Conservation (phyloP, 2,797 vertebrate genomes). For the Platyrinchus mystaceus region DNA sequence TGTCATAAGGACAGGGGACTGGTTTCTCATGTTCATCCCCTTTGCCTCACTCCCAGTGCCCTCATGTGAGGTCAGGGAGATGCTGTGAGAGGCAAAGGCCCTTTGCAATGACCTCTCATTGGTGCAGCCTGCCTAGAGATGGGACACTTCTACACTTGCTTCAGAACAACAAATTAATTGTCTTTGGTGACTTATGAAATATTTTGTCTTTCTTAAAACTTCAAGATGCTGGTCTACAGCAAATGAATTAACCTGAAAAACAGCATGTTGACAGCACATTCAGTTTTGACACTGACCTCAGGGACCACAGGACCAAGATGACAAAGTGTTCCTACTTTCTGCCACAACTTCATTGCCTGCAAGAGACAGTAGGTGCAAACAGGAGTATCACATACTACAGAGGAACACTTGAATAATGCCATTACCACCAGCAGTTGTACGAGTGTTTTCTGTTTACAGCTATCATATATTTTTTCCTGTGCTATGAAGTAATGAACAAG, state of each 20-base stretch:
- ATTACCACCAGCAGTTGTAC: neutral
- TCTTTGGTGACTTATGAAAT: neutral
- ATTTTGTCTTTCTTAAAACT: constrained; percentile 1
- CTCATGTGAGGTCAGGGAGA: neutral
- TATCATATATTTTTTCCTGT: neutral
- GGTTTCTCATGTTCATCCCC: neutral
- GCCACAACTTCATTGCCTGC: neutral
- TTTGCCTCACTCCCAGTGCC: neutral
- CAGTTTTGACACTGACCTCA: neutral
- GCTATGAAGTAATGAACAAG: neutral
- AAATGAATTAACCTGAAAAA: neutral
- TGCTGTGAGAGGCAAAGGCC: neutral
- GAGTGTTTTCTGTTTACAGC: neutral
- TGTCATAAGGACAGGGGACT: neutral
- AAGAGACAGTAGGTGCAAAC: neutral
- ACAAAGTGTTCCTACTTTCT: neutral
- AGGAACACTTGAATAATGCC: neutral
- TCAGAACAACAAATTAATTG: neutral
- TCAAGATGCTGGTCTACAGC: neutral
- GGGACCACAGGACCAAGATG: neutral
- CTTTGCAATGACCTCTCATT: neutral
- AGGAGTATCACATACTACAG: neutral
- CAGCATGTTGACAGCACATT: neutral
- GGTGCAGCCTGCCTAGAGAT: neutral
- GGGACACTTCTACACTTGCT: neutral